These are phyloP conservation scores for Atta colombica DNA, from an alignment of 1,140 invertebrate species.

Conservation along the genomic window DNA sequence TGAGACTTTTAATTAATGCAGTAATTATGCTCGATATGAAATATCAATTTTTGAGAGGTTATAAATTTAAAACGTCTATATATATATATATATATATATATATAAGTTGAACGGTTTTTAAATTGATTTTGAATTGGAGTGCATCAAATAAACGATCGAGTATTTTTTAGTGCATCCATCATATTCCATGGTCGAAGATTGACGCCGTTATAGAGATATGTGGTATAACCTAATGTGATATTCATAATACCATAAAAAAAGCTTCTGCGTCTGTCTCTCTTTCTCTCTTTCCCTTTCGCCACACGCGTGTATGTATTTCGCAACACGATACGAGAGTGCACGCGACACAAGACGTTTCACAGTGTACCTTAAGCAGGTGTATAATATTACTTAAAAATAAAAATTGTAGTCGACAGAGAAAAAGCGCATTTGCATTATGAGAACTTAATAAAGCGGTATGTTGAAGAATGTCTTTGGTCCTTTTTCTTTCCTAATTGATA, in stretches of 20 bases:
- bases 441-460: conserved; percentile 63
- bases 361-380: conserved; percentile 54
- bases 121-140: conserved; percentile 33
- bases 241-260: conserved; percentile 63
- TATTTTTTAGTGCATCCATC: conserved; percentile 51
- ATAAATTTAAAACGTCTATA: conserved; percentile 21
- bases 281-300: conserved; percentile 34
- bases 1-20: conserved; percentile 12
- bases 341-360: conserved; percentile 56
- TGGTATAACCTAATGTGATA: conserved; percentile 66
- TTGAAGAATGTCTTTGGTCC: conserved; percentile 33
- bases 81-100: background rate
- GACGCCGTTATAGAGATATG: conserved; percentile 56
- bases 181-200: conserved; percentile 55
- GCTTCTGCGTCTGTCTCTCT: conserved; percentile 45
- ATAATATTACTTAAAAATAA: conserved; percentile 65
- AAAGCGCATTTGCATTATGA: conserved; percentile 58
- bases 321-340: conserved; percentile 58
- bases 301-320: conserved; percentile 16
- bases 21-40: conserved; percentile 23
- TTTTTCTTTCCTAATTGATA: background rate
- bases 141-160: conserved; percentile 31
- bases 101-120: conserved; percentile 15
- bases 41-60: conserved; percentile 17
- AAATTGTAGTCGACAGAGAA: conserved; percentile 52